Evolutionary conservation across 2,797 vertebrate genomes (phyloP), one percentile per base, ranked within the genome.

Genomic region (Florisuga fusca): DNA sequence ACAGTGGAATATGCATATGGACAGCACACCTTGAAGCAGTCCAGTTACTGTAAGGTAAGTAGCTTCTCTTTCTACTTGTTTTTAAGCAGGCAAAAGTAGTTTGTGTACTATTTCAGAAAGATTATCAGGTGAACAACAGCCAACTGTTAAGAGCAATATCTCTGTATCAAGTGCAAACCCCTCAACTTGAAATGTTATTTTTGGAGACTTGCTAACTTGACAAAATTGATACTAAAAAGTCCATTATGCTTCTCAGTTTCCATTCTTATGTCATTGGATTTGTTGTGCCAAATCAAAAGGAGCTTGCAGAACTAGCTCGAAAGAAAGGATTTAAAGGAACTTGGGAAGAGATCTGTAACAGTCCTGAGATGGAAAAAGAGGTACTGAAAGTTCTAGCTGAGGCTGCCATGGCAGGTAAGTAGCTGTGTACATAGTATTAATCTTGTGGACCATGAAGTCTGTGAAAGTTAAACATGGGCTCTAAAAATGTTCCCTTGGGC

Each of bases 281-380:
- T 81, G 97, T 99, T 98, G 99, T 99, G 97, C 99, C 99, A 98
- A 99, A 99, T 97, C 98, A 99, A 98, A 99, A 99, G 97, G 98
- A 99, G 63, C 96, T 99, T 2, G 91, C 97, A 87, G 98, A 98
- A 58, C 96, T 99, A 93, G 99, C 99, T 48, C 97, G 97, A 48
- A 98, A 98, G 94, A 98, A 98, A 76, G 95, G 97, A 43, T 96
- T 99, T 93, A 89, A 90, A 57, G 99, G 99, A 63, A 98, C 98
- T 2, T 98, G 97, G 98, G 98, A 99, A 94, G 99, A 99, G 92
- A 98, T 99, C 84, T 99, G 99, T 86, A 98, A 98, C 95, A 98
- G 97, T 67, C 76, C 97, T 34, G 98, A 98, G 69, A 98, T 99
- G 98, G 99, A 99, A 89, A 98, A 99, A 38, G 98, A 99, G 96